Conservation (phyloP, 1,140 invertebrate genomes). For the Hyphantria cunea region DNA sequence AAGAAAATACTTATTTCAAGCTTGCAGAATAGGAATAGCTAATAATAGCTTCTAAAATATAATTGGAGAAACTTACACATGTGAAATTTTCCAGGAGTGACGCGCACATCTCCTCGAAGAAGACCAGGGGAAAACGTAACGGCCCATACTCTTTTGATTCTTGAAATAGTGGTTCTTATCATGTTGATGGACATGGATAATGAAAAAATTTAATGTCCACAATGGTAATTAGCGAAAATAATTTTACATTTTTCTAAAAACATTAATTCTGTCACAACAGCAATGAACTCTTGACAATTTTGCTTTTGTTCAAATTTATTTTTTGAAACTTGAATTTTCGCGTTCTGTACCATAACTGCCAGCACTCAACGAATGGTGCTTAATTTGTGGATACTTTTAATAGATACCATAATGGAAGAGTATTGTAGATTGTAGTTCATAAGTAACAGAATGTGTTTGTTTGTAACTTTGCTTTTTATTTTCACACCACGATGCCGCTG, state of each 20-base stretch:
- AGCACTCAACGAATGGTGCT: neutral
- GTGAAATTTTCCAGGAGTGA: slow-evolving; percentile 30
- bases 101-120: slow-evolving; percentile 30
- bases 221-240: slow-evolving; percentile 47
- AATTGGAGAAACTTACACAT: slow-evolving; percentile 39
- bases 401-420: no score
- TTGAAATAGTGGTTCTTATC: slow-evolving; percentile 47
- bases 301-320: slow-evolving; percentile 29
- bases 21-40: no score
- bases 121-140: slow-evolving; percentile 37
- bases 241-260: slow-evolving; percentile 42
- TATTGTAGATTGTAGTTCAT: no score
- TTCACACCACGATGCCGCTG: no score
- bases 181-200: slow-evolving; percentile 36
- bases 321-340: slow-evolving; percentile 5
- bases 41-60: no score
- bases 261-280: neutral
- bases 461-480: no score
- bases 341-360: neutral
- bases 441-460: no score
- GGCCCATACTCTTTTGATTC: slow-evolving; percentile 40
- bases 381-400: no score
- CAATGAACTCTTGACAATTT: slow-evolving; percentile 11
- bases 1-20: no score
- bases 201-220: slow-evolving; percentile 3